These are phyloP conservation scores for Pogonocichla stellata DNA, from an alignment of 2,113 vertebrate species.

Conservation along the genomic window DNA sequence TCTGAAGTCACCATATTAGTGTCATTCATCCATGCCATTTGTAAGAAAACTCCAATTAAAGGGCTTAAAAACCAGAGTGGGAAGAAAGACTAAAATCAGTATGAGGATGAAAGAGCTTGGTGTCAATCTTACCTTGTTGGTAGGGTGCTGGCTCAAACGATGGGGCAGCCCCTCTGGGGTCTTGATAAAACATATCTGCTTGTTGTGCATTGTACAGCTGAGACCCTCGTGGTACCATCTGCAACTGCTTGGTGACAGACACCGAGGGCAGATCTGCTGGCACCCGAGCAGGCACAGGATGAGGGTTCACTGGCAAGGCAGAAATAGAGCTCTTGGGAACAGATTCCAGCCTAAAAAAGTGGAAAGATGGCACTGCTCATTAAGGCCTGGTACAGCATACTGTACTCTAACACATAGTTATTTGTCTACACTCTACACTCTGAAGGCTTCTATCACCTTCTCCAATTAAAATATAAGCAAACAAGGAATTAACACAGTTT, in stretches of 20 bases:
- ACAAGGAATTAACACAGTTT: neutral
- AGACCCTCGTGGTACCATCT: conserved; percentile 86
- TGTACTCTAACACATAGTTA: neutral
- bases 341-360: conserved; percentile 81
- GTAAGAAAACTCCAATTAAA: neutral
- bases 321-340: conserved; percentile 80
- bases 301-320: conserved; percentile 84
- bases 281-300: conserved; percentile 79
- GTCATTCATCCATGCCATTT: rapidly evolving
- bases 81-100: neutral
- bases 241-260: conserved; percentile 84
- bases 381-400: neutral
- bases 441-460: neutral
- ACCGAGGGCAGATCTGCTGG: conserved; percentile 83
- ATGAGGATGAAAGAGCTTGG: neutral
- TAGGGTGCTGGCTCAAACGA: conserved; percentile 89
- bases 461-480: neutral
- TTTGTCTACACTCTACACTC: neutral
- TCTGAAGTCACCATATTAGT: neutral
- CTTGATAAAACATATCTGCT: conserved; percentile 87
- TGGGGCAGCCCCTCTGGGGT: conserved; percentile 83
- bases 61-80: neutral
- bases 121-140: conserved; percentile 77
- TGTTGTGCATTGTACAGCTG: conserved; percentile 85
- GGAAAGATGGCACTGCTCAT: neutral